Conservation (phyloP, 2,888 invertebrate species). For the Cephus nigrinus region DNA sequence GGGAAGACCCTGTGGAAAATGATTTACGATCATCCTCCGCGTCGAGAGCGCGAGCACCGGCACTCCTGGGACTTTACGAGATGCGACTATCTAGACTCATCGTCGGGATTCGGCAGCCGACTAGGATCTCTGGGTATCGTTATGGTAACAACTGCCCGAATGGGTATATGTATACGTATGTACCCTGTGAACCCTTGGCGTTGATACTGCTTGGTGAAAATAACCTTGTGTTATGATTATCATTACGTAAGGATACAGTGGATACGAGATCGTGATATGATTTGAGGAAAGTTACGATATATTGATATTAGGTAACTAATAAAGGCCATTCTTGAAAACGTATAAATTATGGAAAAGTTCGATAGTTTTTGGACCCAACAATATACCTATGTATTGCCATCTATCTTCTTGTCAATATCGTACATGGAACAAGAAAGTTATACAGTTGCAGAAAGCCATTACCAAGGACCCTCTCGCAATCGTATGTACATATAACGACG, state of each 20-base stretch:
- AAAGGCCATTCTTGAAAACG: neutral
- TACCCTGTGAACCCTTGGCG: neutral
- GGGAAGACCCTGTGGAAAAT: conserved; percentile 8
- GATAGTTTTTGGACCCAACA: neutral
- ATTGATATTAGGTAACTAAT: neutral
- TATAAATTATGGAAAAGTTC: neutral
- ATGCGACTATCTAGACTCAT: neutral
- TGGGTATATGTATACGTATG: neutral
- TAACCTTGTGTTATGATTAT: neutral
- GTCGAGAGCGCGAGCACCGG: conserved; percentile 44
- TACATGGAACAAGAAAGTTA: neutral
- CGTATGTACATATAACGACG: neutral
- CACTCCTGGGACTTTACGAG: neutral
- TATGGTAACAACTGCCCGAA: neutral
- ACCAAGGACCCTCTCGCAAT: neutral
- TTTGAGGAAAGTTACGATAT: neutral
- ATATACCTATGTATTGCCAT: neutral
- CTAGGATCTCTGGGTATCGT: neutral
- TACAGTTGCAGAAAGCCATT: neutral
- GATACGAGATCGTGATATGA: neutral
- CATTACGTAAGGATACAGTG: neutral
- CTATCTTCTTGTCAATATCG: neutral
- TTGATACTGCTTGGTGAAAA: neutral
- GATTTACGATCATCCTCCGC: conserved; percentile 46
- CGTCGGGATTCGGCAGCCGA: neutral